phyloP scores from a whole-genome alignment of 2,797 vertebrate species.

The Orientallactaga sibirica region DNA sequence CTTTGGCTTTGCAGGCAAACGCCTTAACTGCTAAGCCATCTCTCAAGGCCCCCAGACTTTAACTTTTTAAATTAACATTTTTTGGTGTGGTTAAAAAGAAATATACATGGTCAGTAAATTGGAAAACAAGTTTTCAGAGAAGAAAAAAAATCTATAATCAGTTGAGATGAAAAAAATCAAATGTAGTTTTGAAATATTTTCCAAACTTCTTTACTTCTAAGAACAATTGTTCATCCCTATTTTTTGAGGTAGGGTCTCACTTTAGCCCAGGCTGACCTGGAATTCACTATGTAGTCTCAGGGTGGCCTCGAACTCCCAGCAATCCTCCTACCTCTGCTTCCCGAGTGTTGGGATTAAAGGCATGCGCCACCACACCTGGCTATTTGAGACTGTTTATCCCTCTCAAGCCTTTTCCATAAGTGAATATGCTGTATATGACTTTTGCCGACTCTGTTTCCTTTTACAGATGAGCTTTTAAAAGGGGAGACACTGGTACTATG shows the following conservation, averaged over 20 bases:
- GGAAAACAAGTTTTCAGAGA: conserved; percentile 41
- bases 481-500: neutral
- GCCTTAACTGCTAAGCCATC: too few species aligned
- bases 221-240: neutral
- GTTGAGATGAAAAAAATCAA: neutral
- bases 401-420: neutral
- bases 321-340: too few species aligned
- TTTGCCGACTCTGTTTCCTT: neutral
- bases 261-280: too few species aligned
- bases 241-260: too few species aligned
- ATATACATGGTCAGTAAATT: conserved; percentile 8
- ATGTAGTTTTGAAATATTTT: conserved; percentile 1
- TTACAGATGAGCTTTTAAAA: neutral
- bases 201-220: neutral
- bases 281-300: too few species aligned
- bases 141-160: neutral
- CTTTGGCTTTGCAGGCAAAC: too few species aligned
- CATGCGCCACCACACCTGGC: neutral
- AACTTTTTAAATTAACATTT: conserved; percentile 39
- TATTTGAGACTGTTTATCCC: neutral
- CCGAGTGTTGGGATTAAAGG: too few species aligned
- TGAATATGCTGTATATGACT: neutral
- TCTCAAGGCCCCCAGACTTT: neutral
- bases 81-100: conserved; percentile 1
- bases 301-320: too few species aligned